These are phyloP conservation scores for Alectura lathami DNA, from an alignment of 2,113 vertebrate species.

Conservation along the genomic window DNA sequence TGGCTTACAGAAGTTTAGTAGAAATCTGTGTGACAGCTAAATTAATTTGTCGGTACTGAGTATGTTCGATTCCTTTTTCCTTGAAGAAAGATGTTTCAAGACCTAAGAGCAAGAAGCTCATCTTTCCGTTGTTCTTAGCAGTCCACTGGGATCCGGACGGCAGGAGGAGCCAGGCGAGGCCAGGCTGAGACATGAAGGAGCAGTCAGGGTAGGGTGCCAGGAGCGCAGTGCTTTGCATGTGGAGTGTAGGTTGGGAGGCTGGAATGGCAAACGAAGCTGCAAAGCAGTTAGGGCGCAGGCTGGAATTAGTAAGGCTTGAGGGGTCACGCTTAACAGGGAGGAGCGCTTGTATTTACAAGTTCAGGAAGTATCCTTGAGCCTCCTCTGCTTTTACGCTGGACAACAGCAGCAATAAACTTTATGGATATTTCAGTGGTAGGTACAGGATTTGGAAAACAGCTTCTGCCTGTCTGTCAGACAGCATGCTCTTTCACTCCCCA, in stretches of 20 bases:
- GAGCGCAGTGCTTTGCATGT: not conserved
- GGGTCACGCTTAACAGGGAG: not conserved
- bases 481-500: not conserved
- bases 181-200: not conserved
- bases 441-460: not conserved
- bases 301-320: not conserved
- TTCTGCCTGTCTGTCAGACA: not conserved
- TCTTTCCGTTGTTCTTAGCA: not conserved
- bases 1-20: not conserved
- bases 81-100: not conserved
- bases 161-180: not conserved
- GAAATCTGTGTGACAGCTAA: not conserved
- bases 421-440: not conserved
- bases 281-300: not conserved
- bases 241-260: not conserved
- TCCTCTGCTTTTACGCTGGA: not conserved
- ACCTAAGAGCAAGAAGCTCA: not conserved
- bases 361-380: not conserved
- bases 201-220: not conserved
- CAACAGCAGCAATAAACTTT: not conserved
- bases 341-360: not conserved
- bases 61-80: not conserved
- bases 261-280: not conserved
- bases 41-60: not conserved
- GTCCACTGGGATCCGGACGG: not conserved